Base-by-base conservation (phyloP, 2,888 invertebrate species). In the Eilema sororculum region DNA sequence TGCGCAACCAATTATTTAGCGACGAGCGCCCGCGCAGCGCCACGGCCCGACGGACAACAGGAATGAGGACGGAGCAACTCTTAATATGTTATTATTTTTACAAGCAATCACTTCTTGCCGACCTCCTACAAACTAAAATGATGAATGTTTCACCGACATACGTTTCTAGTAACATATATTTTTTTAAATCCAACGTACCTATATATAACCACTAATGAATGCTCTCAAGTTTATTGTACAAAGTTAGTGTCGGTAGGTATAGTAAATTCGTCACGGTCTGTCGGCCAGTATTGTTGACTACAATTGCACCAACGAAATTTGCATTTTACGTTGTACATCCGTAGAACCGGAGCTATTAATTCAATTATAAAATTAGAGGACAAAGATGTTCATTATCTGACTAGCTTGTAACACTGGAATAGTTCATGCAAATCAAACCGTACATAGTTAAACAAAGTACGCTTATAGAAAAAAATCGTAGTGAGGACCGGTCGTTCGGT, bases 231-330 rank as follows among this genome's bases (percentile, higher is more conserved):
- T 76, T 75, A 79, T 77, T 86, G 78, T 83, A 86, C 86, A 84
- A 81, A 82, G 78, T 81, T 79, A 83, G 85, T 87, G 83, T 80
- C 75, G 79, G 82, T 86, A 87, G 83, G 84, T 87, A 86, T 84
- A 85, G 86, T 83, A 81, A 83, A 86, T 84, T 80, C 87, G 93
- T 90, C 87, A 90, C 88, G 94, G 90, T 93, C 93, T 87, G 90
- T 69, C 83, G 87, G 79, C 82, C 80, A 75, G 84, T 88, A 86
- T 86, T 91, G 91, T 91, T 89, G 91, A 87, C 84, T 87, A 90
- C 92, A 91, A 91, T 91, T 92, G 92, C 91, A 86, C 80, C 80
- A 92, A 82, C 84, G 76, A 87, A 89, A 95, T 95, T 95, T 93
- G 94, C 94, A 95, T 94, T 93, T 91, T 89, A 89, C 88, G 87